phyloP scores from a whole-genome alignment of 2,888 invertebrate species.

The Hypomecis punctinalis region DNA sequence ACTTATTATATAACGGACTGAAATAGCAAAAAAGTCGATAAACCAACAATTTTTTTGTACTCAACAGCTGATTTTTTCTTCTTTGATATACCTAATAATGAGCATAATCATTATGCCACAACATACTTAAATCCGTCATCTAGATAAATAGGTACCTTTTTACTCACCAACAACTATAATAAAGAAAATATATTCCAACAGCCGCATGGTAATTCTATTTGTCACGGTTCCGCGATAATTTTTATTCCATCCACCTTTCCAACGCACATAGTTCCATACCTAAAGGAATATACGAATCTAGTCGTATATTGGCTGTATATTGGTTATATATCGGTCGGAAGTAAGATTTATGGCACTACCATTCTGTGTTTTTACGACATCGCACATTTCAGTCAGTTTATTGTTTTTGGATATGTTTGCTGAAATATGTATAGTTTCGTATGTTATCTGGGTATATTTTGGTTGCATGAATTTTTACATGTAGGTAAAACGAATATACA shows the following conservation, averaged over 20 bases:
- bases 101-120: no score
- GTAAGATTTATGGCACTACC: conserved; percentile 50
- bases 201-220: conserved; percentile 26
- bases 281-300: conserved; percentile 51
- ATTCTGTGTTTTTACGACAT: conserved; percentile 53
- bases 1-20: no score
- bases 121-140: no score
- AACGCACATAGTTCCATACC: conserved; percentile 13
- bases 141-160: neutral
- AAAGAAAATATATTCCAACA: conserved; percentile 15
- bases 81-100: no score
- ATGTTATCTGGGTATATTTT: neutral
- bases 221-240: conserved; percentile 28
- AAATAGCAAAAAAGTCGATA: no score
- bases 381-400: conserved; percentile 39
- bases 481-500: no score
- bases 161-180: conserved; percentile 32
- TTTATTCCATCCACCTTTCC: conserved; percentile 43
- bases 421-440: conserved; percentile 17
- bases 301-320: conserved; percentile 18
- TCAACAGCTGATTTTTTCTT: no score
- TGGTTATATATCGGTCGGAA: conserved; percentile 30
- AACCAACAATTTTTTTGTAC: no score
- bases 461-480: neutral
- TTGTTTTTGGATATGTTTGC: conserved; percentile 40